Evolutionary conservation across 2,797 vertebrate genomes (phyloP).

Genomic region (Channa striata): DNA sequence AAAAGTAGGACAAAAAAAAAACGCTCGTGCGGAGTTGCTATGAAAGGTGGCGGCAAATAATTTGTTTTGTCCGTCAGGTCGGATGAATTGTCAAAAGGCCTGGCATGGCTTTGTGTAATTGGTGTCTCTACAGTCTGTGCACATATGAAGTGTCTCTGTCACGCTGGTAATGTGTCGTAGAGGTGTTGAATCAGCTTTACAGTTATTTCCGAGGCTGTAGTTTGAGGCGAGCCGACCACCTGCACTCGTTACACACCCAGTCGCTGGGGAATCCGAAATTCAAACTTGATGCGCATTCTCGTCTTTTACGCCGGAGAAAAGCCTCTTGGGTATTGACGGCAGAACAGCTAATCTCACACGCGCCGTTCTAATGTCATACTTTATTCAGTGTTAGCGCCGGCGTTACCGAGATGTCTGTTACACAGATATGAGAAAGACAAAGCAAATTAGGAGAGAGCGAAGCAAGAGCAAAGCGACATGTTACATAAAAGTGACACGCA

Average conservation of each 20-base stretch:
- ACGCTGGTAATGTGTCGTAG: neutral
- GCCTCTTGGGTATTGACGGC: neutral
- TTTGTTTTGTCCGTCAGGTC: neutral
- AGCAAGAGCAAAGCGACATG: conserved; percentile 42
- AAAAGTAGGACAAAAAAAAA: neutral
- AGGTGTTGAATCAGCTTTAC: neutral
- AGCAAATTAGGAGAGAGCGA: conserved; percentile 56
- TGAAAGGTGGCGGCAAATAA: neutral
- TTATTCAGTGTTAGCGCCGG: conserved; percentile 26
- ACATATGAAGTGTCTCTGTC: neutral
- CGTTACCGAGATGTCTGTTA: conserved; percentile 38
- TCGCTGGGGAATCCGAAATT: neutral
- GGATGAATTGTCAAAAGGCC: neutral
- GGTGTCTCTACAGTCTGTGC: too few relatives aligned
- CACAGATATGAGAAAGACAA: conserved; percentile 60
- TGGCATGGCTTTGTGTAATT: neutral
- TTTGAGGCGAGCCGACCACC: neutral
- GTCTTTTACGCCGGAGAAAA: neutral
- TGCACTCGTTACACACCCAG: neutral
- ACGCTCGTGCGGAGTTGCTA: neutral
- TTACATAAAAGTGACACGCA: conserved; percentile 75
- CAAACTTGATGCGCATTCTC: neutral
- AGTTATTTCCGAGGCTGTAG: neutral
- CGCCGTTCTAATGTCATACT: conserved; percentile 14
- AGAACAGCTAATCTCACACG: conserved; percentile 8